A percentile compares a stretch with the other conserved stretches of the same genome.
phyloP scores from a whole-genome alignment of 2,888 invertebrate species.

The Lithophane semibrunnea region DNA sequence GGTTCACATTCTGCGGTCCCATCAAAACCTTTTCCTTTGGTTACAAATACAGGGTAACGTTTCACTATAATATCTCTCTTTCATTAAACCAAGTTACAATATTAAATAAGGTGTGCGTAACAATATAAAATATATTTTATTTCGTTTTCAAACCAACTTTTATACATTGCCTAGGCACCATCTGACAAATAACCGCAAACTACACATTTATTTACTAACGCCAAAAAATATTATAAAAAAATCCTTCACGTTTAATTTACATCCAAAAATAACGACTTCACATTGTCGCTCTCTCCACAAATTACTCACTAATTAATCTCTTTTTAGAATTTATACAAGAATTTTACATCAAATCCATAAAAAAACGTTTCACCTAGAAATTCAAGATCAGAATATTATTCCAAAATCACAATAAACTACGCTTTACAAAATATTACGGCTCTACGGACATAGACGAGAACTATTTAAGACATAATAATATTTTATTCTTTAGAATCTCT shows the following conservation, averaged over 20 bases:
- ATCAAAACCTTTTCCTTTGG: conserved; percentile 28
- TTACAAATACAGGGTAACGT: conserved; percentile 44
- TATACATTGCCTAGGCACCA: conserved; percentile 58
- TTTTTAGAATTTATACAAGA: conserved; percentile 38
- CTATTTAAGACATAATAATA: neutral
- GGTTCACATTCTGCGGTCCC: conserved; percentile 32
- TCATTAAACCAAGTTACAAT: conserved; percentile 37
- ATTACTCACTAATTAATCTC: conserved; percentile 35
- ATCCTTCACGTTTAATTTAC: neutral
- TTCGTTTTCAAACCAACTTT: conserved; percentile 54
- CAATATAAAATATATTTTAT: conserved; percentile 48
- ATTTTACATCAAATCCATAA: conserved; percentile 40
- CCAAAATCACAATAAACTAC: conserved; percentile 47
- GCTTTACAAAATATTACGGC: conserved; percentile 18
- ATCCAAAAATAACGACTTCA: conserved; percentile 18
- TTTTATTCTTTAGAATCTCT: neutral
- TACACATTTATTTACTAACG: conserved; percentile 17
- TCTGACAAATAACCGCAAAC: conserved; percentile 56
- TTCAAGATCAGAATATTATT: conserved; percentile 15
- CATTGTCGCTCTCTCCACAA: conserved; percentile 9
- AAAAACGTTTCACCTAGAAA: conserved; percentile 5
- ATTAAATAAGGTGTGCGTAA: conserved; percentile 43
- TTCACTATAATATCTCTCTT: conserved; percentile 31
- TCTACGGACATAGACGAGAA: neutral
- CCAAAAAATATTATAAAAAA: conserved; percentile 25